These are phyloP conservation scores for Agrotis ipsilon DNA, from an alignment of 2,888 invertebrate species.

Conservation along the genomic window DNA sequence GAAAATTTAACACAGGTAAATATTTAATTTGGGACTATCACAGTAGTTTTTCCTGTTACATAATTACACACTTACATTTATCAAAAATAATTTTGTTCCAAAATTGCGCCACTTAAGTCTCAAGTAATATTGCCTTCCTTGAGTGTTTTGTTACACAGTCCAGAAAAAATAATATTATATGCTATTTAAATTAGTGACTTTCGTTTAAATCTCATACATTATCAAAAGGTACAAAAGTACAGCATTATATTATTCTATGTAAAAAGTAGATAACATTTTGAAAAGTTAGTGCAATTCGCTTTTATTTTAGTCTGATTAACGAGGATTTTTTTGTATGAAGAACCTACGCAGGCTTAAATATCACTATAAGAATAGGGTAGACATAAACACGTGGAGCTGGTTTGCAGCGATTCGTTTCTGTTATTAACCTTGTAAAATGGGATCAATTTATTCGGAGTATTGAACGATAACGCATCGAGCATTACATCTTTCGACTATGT, in stretches of 20 bases:
- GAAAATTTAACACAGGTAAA: slow-evolving; percentile 88
- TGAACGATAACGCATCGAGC: too few species aligned
- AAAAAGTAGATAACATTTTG: neutral
- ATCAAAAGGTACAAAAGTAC: neutral
- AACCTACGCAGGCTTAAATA: too few species aligned
- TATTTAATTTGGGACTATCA: slow-evolving; percentile 7
- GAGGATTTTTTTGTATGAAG: too few species aligned
- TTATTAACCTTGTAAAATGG: too few species aligned
- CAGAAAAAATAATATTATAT: neutral
- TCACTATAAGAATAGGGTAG: too few species aligned
- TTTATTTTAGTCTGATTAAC: slow-evolving; percentile 3
- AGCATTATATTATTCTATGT: too few species aligned
- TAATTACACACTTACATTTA: neutral
- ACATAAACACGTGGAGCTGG: too few species aligned
- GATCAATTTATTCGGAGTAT: too few species aligned
- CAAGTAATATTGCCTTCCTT: neutral
- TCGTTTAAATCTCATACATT: neutral
- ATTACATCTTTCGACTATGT: too few species aligned
- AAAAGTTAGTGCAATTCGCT: neutral
- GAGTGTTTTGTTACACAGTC: neutral
- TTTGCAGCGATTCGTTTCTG: too few species aligned
- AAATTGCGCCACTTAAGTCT: neutral
- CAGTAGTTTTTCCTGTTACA: neutral
- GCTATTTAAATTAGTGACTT: neutral
- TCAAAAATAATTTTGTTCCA: neutral